phyloP scores from a whole-genome alignment of 2,888 invertebrate species.

The Eubasilissa splendida region DNA sequence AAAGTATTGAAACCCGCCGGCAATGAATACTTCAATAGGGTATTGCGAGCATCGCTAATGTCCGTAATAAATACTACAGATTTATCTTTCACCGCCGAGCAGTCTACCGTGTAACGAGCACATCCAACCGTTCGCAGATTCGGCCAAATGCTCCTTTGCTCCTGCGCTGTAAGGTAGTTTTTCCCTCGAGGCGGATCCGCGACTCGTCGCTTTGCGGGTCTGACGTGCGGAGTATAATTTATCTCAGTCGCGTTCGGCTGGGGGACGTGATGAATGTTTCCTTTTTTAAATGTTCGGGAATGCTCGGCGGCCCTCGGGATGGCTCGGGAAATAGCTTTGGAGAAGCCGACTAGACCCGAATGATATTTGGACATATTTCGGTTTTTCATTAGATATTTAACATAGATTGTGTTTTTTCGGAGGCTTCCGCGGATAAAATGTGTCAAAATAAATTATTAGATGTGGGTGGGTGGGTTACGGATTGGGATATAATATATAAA shows the following conservation, averaged over 20 bases:
- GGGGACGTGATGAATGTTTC: slow-evolving; percentile 50
- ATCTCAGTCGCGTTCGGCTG: slow-evolving; percentile 41
- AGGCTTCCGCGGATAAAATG: too few species aligned
- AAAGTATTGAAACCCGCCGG: slow-evolving; percentile 27
- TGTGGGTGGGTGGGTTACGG: too few species aligned
- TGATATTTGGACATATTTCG: not conserved
- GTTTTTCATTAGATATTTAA: not conserved
- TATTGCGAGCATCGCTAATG: slow-evolving; percentile 42
- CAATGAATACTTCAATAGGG: slow-evolving; percentile 38
- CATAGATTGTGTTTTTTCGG: too few species aligned
- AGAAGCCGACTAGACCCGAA: not conserved
- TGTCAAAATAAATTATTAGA: too few species aligned
- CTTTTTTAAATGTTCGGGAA: slow-evolving; percentile 43
- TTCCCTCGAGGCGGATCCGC: not conserved
- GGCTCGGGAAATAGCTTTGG: slow-evolving; percentile 6
- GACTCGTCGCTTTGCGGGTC: not conserved
- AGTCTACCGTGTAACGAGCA: slow-evolving; percentile 4
- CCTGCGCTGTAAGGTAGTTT: not conserved
- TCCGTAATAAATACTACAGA: slow-evolving; percentile 45
- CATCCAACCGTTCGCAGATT: not conserved
- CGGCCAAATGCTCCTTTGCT: not conserved
- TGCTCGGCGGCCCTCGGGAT: slow-evolving; percentile 37
- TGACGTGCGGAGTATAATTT: slow-evolving; percentile 28
- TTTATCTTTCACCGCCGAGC: slow-evolving; percentile 44
- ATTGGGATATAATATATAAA: too few species aligned